A percentile compares a stretch with the other conserved stretches of the same genome.
Conservation (phyloP, 2,797 vertebrate species). For the Lemur catta region DNA sequence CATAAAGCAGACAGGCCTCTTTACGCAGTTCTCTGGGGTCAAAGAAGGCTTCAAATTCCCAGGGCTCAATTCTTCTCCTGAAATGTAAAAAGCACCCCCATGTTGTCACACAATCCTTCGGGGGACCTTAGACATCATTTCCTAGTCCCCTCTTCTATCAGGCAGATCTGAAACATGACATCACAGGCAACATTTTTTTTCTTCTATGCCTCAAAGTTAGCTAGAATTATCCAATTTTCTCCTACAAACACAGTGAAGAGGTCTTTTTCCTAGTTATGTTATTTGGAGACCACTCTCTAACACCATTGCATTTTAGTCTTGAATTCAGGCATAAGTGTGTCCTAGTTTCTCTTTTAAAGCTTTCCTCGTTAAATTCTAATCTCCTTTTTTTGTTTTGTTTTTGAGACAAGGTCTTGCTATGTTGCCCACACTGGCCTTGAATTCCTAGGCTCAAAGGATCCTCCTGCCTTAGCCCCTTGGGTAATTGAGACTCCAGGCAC, state of each 20-base stretch:
- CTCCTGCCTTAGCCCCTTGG: neutral
- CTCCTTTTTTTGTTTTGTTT: neutral
- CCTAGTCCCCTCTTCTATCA: neutral
- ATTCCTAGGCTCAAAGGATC: neutral
- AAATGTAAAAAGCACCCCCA: neutral
- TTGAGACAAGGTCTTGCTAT: neutral
- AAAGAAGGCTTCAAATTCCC: conserved; percentile 70
- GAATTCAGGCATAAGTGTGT: neutral
- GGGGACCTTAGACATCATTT: neutral
- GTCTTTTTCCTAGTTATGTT: neutral
- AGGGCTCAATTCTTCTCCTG: conserved; percentile 78
- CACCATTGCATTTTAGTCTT: neutral
- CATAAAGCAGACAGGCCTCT: conserved; percentile 77
- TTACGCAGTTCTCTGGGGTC: neutral
- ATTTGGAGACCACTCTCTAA: neutral
- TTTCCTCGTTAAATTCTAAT: neutral
- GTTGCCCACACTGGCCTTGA: neutral
- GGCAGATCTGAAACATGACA: neutral
- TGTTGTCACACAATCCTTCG: neutral
- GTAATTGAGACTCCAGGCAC: neutral
- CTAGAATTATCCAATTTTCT: neutral
- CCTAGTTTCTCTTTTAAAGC: neutral
- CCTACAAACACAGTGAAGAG: neutral
- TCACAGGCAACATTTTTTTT: neutral
- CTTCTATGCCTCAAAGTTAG: neutral